Conservation (phyloP, 2,113 vertebrate genomes). For the Albula goreensis region DNA sequence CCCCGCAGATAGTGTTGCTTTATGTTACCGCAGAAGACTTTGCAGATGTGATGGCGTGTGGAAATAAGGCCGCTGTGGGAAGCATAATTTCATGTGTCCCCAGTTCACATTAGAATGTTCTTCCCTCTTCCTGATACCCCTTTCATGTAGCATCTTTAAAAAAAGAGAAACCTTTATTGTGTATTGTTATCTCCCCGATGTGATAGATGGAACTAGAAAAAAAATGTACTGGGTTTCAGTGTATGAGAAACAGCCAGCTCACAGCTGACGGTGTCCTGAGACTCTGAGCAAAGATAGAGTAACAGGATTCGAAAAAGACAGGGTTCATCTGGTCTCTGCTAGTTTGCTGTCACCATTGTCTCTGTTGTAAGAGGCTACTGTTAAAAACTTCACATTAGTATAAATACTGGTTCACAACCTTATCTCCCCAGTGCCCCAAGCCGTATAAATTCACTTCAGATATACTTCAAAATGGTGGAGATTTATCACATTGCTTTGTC, state of each 20-base stretch:
- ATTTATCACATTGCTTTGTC: conserved; percentile 48
- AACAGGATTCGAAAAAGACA: neutral
- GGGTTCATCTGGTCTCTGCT: neutral
- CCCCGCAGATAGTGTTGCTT: neutral
- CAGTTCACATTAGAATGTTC: neutral
- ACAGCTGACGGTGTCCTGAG: neutral
- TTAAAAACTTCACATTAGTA: conserved; percentile 15
- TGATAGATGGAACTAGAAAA: neutral
- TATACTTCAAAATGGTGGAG: conserved; percentile 39
- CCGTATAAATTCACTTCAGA: conserved; percentile 45
- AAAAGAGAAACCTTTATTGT: neutral
- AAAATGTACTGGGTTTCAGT: neutral
- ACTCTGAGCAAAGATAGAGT: neutral
- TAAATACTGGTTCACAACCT: conserved; percentile 4
- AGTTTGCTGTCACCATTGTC: neutral
- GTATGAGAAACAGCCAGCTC: neutral
- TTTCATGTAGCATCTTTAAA: neutral
- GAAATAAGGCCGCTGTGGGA: neutral
- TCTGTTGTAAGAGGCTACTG: neutral
- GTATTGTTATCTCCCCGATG: neutral
- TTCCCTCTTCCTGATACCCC: neutral
- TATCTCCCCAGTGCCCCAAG: conserved; percentile 14
- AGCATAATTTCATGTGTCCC: neutral
- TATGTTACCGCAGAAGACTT: neutral
- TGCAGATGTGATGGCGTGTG: neutral